Conservation (phyloP, 2,888 invertebrate species). For the Hesperia comma region DNA sequence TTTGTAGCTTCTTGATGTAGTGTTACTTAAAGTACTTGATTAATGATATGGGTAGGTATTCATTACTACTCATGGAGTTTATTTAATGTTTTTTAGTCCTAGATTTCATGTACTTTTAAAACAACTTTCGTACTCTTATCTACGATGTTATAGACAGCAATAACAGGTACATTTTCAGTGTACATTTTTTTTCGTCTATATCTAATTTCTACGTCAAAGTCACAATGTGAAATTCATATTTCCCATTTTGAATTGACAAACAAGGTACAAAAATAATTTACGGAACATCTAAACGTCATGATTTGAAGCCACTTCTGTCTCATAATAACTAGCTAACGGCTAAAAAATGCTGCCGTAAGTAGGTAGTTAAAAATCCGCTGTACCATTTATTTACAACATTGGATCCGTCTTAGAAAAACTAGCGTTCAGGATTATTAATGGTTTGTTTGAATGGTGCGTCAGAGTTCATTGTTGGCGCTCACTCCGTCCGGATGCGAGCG, state of each 20-base stretch:
- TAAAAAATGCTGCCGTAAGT: slow-evolving; percentile 80
- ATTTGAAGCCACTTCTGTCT: slow-evolving; percentile 7
- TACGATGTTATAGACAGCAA: too few relatives aligned
- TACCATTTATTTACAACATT: slow-evolving; percentile 82
- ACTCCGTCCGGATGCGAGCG: slow-evolving; percentile 77
- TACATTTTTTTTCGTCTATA: too few relatives aligned
- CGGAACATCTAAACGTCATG: slow-evolving; percentile 21
- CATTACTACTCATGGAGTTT: background rate
- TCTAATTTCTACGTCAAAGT: too few relatives aligned
- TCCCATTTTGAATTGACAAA: slow-evolving; percentile 9
- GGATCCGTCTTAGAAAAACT: slow-evolving; percentile 79
- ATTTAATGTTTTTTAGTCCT: too few relatives aligned
- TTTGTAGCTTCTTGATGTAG: slow-evolving; percentile 10
- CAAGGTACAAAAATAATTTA: slow-evolving; percentile 12
- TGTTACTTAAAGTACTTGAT: slow-evolving; percentile 5
- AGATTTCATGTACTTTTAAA: too few relatives aligned
- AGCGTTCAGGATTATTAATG: slow-evolving; percentile 82
- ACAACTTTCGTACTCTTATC: too few relatives aligned
- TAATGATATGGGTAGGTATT: slow-evolving; percentile 1
- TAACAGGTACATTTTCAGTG: too few relatives aligned
- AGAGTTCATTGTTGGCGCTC: slow-evolving; percentile 77
- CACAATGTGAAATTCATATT: background rate
- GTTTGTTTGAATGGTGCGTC: slow-evolving; percentile 82
- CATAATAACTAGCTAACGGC: slow-evolving; percentile 64
- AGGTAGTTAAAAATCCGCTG: slow-evolving; percentile 79